These are phyloP conservation scores for Sminthurinus aureus DNA, from an alignment of 2,888 invertebrate genomes.

Conservation along the genomic window DNA sequence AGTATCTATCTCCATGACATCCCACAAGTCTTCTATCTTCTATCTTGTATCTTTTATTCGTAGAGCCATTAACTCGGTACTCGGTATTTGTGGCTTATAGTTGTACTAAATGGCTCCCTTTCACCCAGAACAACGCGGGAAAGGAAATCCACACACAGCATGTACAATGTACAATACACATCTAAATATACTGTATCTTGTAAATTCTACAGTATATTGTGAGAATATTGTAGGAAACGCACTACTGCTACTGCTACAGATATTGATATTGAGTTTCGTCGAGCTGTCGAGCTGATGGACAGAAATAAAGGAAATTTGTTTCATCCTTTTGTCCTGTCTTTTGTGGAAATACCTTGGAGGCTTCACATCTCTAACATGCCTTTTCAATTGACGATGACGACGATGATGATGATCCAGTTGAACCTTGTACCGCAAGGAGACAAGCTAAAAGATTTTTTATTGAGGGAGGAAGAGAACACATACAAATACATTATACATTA, in stretches of 20 bases:
- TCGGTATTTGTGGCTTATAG: neutral
- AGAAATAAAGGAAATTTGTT: too few relatives aligned
- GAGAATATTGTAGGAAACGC: too few relatives aligned
- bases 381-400: conserved; percentile 42
- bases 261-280: too few relatives aligned
- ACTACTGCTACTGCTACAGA: too few relatives aligned
- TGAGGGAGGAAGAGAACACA: conserved; percentile 19
- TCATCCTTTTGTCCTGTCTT: too few relatives aligned
- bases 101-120: conserved; percentile 25
- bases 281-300: too few relatives aligned
- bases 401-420: neutral
- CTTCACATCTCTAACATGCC: conserved; percentile 45
- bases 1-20: conserved; percentile 14
- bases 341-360: conserved; percentile 36
- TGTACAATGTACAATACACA: too few relatives aligned
- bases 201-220: too few relatives aligned
- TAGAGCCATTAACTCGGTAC: conserved; percentile 31
- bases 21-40: conserved; percentile 6
- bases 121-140: conserved; percentile 1
- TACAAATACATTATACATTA: too few relatives aligned
- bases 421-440: conserved; percentile 2
- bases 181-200: neutral
- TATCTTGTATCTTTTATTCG: conserved; percentile 26
- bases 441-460: neutral
- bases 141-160: too few relatives aligned